These are phyloP conservation scores for Trichogramma evanescens DNA, from an alignment of 2,888 invertebrate genomes.

Conservation along the genomic window DNA sequence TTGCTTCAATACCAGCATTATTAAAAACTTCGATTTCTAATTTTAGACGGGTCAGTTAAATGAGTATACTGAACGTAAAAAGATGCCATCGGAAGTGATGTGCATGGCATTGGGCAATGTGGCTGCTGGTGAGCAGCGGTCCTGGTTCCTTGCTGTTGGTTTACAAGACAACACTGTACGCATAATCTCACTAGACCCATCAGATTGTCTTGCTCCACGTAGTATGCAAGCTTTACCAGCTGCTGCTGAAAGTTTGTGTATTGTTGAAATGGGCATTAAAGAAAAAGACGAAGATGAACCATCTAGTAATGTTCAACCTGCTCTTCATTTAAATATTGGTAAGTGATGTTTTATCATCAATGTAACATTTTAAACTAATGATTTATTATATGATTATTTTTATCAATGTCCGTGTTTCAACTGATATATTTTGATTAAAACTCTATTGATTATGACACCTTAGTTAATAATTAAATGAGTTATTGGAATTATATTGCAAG, in stretches of 20 bases:
- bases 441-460: slow-evolving; percentile 15
- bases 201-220: slow-evolving; percentile 88
- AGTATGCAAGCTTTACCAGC: slow-evolving; percentile 96
- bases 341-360: slow-evolving; percentile 6
- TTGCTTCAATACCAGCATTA: background rate
- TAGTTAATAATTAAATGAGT: background rate
- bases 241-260: slow-evolving; percentile 91
- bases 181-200: slow-evolving; percentile 93
- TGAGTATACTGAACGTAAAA: slow-evolving; percentile 95
- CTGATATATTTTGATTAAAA: slow-evolving; percentile 20
- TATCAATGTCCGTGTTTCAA: slow-evolving; percentile 20
- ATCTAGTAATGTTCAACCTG: slow-evolving; percentile 58
- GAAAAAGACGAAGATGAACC: slow-evolving; percentile 49
- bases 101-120: slow-evolving; percentile 98
- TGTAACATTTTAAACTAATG: background rate
- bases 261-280: slow-evolving; percentile 83
- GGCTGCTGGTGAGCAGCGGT: slow-evolving; percentile 88
- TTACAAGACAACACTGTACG: slow-evolving; percentile 93
- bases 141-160: slow-evolving; percentile 93
- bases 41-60: slow-evolving; percentile 92
- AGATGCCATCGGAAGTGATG: slow-evolving; percentile 93
- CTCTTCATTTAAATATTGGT: slow-evolving; percentile 89
- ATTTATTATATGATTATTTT: slow-evolving; percentile 14
- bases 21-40: slow-evolving; percentile 21
- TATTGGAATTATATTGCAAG: background rate